A percentile compares a stretch with the other conserved stretches of the same genome.
Evolutionary conservation across 2,888 invertebrate genomes (phyloP).

Genomic region (Theretra japonica): DNA sequence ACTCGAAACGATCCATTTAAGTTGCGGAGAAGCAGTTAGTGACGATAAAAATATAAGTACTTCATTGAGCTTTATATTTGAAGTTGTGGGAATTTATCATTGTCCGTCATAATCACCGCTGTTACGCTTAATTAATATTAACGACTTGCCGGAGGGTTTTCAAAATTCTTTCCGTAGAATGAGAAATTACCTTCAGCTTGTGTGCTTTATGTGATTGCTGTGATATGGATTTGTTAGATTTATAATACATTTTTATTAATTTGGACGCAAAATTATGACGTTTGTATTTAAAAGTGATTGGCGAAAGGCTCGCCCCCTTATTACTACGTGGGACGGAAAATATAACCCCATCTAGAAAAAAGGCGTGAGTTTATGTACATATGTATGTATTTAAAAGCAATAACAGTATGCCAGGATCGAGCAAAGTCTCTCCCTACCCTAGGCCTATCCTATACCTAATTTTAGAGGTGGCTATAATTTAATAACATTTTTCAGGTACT

Average conservation of each 20-base stretch:
- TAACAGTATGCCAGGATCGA: no score
- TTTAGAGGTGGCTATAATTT: no score
- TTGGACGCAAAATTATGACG: background rate
- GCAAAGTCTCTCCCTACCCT: no score
- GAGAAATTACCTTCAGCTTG: background rate
- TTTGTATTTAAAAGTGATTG: no score
- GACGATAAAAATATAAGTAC: constrained; percentile 31
- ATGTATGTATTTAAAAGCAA: no score
- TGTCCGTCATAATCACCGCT: constrained; percentile 29
- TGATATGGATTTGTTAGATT: background rate
- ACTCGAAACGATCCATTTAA: constrained; percentile 44
- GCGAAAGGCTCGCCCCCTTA: no score
- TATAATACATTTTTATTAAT: background rate
- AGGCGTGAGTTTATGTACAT: no score
- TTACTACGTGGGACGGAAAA: no score
- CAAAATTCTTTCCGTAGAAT: background rate
- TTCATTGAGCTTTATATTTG: constrained; percentile 29
- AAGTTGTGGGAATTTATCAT: constrained; percentile 28
- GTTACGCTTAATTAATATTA: constrained; percentile 27
- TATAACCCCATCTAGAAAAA: no score
- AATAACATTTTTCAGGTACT: background rate
- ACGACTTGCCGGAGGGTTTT: constrained; percentile 29
- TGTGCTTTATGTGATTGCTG: background rate
- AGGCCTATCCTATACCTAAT: no score
- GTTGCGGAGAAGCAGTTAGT: constrained; percentile 41